Conservation (phyloP, 2,797 vertebrate species). For the Coendou prehensilis region DNA sequence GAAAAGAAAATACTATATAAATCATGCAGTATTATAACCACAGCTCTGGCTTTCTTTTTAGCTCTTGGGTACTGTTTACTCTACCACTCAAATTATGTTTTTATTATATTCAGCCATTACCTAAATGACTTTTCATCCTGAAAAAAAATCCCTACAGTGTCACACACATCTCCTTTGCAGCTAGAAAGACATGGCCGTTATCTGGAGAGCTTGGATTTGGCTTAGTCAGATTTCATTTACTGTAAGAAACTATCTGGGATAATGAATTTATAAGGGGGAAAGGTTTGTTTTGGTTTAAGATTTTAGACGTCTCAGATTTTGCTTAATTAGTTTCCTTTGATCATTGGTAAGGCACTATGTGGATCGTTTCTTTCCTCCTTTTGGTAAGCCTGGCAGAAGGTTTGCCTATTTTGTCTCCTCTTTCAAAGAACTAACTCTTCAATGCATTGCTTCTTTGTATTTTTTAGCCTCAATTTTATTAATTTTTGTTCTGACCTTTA, state of each 20-base stretch:
- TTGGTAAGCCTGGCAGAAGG: not conserved
- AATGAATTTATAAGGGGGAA: not conserved
- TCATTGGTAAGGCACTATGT: not conserved
- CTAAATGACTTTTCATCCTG: not conserved
- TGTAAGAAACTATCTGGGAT: not conserved
- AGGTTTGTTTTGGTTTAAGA: not conserved
- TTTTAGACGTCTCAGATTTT: not conserved
- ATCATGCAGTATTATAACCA: not conserved
- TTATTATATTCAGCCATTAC: not conserved
- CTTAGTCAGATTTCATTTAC: not conserved
- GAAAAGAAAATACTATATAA: not conserved
- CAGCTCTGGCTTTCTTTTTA: not conserved
- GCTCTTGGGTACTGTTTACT: not conserved
- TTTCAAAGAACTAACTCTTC: not conserved
- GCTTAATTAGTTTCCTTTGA: not conserved
- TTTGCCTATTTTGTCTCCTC: not conserved
- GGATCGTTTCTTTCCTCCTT: not conserved
- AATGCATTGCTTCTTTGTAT: not conserved
- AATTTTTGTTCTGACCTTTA: not conserved
- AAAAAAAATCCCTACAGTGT: not conserved
- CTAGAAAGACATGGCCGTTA: accelerated
- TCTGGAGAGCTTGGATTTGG: not conserved
- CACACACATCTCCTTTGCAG: not conserved
- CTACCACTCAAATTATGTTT: not conserved
- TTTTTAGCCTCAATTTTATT: not conserved